Evolutionary conservation across 2,888 invertebrate genomes (phyloP), one percentile per base, ranked within the genome.

Genomic region (Bedellia somnulentella): DNA sequence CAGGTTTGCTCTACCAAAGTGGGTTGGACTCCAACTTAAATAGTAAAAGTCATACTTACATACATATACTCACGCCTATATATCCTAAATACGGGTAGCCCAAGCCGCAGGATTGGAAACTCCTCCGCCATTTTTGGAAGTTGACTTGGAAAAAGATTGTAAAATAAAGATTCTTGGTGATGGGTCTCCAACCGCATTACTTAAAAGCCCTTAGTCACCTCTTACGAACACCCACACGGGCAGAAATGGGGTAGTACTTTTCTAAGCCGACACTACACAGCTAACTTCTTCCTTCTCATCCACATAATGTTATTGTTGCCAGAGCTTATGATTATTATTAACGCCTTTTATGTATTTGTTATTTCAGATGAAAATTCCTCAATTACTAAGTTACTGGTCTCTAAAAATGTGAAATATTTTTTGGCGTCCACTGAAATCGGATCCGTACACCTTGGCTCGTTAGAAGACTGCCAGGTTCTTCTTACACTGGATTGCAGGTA

Each of bases 401-500:
- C 64, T 0, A 43, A 54, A 0, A 51, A 56, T 4, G 21, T 60
- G 15, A 61, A 63, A 0, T 56, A 61, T 33, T 66, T 66, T 33
- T 34, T 75, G 5, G 68, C 68, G 11, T 64, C 61, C 38, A 67
- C 63, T 0, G 66, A 68, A 9, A 32, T 51, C 11, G 73, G 73
- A 4, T 58, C 60, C 10, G 44, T 75, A 15, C 56, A 52, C 23
- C 34, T 75, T 0, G 71, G 62, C 35, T 66, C 67, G 0, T 18
- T 70, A 15, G 22, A 46, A 1, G 60, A 66, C 8, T 38, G 44
- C 3, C 58, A 64, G 35, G 61, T 68, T 39, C 55, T 71, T 5
- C 57, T 73, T 23, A 68, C 60, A 2, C 36, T 75, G 50, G 73
- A 75, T 34, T 58, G 62, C 35, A 46, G 66, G 70, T 67, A 27